phyloP scores from a whole-genome alignment of 2,888 invertebrate genomes.

The Tetranychus piercei region DNA sequence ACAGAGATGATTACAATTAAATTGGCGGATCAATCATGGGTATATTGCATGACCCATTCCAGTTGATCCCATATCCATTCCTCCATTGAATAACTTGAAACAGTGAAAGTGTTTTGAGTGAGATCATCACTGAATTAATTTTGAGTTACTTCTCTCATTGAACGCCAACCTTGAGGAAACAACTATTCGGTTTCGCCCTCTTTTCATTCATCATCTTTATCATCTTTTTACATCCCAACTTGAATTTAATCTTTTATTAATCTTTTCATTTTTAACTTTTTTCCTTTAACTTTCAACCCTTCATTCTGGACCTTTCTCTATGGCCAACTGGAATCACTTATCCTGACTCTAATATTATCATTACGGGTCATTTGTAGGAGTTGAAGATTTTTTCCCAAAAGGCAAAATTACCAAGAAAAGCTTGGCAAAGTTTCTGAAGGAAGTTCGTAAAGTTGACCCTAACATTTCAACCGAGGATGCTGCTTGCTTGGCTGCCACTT shows the following conservation, averaged over 20 bases:
- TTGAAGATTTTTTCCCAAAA: conserved; percentile 19
- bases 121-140: too few species aligned
- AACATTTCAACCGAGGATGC: conserved; percentile 40
- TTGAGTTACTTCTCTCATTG: background rate
- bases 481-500: conserved; percentile 39
- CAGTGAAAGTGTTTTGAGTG: too few species aligned
- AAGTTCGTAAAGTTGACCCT: conserved; percentile 29
- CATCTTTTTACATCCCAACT: too few species aligned
- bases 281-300: too few species aligned
- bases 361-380: background rate
- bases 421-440: conserved; percentile 20
- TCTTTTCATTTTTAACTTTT: too few species aligned
- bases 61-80: too few species aligned
- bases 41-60: too few species aligned
- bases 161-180: background rate
- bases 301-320: background rate
- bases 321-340: background rate
- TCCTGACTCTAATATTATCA: background rate
- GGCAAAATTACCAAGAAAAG: conserved; percentile 16
- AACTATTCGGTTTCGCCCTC: background rate
- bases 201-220: background rate
- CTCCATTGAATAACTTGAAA: too few species aligned
- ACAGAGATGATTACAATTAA: too few species aligned
- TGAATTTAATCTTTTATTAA: too few species aligned
- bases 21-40: too few species aligned